Conservation (phyloP, 2,113 vertebrate genomes). For the Percopsis transmontana region DNA sequence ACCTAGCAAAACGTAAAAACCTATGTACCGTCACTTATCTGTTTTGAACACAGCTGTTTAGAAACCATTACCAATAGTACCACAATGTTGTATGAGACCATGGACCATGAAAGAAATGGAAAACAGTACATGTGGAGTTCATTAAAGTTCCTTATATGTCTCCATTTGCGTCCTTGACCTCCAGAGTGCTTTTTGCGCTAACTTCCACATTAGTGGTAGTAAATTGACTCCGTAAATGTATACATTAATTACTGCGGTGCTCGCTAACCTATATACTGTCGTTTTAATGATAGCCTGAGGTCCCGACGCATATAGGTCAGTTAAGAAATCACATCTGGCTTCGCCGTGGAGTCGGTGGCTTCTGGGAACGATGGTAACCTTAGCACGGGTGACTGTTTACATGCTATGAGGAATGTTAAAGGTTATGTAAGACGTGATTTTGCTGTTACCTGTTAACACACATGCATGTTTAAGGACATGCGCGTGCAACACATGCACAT, state of each 20-base stretch:
- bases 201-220: slow-evolving; percentile 9
- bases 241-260: slow-evolving; percentile 32
- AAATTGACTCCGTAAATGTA: slow-evolving; percentile 29
- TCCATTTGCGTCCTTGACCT: too few species aligned
- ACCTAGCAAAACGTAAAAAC: too few species aligned
- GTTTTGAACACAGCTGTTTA: too few species aligned
- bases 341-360: slow-evolving; percentile 6
- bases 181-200: not conserved
- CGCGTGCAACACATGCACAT: not conserved
- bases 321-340: slow-evolving; percentile 22
- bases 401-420: slow-evolving; percentile 50
- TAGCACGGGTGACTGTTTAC: slow-evolving; percentile 60
- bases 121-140: too few species aligned
- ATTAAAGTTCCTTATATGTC: not conserved
- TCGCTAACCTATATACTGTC: slow-evolving; percentile 25
- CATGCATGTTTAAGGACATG: not conserved
- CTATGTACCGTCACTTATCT: not conserved
- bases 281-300: slow-evolving; percentile 35
- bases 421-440: slow-evolving; percentile 63
- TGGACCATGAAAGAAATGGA: too few species aligned
- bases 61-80: not conserved
- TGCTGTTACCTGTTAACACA: slow-evolving; percentile 42
- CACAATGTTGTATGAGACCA: not conserved
- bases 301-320: slow-evolving; percentile 34
- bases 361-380: slow-evolving; percentile 40